A percentile compares a stretch with the other conserved stretches of the same genome.
Evolutionary conservation across 2,113 vertebrate genomes (phyloP).

Genomic region (Hippocampus barbouri): DNA sequence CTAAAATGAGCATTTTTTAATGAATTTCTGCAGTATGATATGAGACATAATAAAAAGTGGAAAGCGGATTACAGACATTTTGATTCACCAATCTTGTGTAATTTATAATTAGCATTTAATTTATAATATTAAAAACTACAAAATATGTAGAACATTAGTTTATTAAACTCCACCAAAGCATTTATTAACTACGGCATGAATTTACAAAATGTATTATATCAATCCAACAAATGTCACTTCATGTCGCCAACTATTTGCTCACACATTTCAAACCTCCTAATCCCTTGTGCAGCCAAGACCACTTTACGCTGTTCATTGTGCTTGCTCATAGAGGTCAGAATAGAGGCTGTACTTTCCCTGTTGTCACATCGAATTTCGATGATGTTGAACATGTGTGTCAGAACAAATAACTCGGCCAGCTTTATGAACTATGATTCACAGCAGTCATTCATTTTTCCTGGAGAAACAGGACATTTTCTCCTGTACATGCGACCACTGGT

Average conservation of each 20-base stretch:
- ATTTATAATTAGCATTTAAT: not conserved
- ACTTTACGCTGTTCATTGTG: not conserved
- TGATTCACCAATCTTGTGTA: not conserved
- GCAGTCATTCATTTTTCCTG: slow-evolving; percentile 20
- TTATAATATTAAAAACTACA: not conserved
- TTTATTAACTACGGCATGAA: not conserved
- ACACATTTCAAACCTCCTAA: not conserved
- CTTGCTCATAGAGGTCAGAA: not conserved
- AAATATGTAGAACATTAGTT: not conserved
- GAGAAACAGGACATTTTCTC: slow-evolving; percentile 25
- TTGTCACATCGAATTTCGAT: slow-evolving; percentile 36
- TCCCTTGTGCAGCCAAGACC: not conserved
- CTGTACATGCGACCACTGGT: slow-evolving; percentile 1
- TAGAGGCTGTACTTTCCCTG: slow-evolving; percentile 13
- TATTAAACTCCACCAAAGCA: too few relatives aligned
- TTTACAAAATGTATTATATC: not conserved
- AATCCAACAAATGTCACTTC: not conserved
- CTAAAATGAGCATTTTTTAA: not conserved
- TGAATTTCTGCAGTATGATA: too few relatives aligned
- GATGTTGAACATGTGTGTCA: slow-evolving; percentile 18
- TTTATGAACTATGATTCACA: slow-evolving; percentile 23
- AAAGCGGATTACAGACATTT: not conserved
- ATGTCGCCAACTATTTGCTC: not conserved
- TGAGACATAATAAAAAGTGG: not conserved
- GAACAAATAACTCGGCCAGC: slow-evolving; percentile 23